Conservation (phyloP, 1,140 invertebrate genomes). For the Euwallacea similis region DNA sequence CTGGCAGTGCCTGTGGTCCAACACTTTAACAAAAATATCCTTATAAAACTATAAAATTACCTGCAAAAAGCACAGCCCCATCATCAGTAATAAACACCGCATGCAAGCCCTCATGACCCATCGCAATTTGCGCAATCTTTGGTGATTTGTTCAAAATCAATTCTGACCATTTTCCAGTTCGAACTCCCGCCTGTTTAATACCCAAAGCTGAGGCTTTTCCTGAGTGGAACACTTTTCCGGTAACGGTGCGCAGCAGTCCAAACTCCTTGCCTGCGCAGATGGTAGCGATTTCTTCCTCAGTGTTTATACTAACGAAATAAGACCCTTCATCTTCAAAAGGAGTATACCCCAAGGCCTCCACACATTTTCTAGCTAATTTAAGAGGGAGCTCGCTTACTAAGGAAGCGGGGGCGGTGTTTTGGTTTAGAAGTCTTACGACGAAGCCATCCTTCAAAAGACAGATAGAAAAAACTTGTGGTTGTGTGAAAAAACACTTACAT, state of each 20-base stretch:
- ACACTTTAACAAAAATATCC: conserved; percentile 1
- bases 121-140: conserved; percentile 75
- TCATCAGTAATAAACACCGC: conserved; percentile 86
- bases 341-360: conserved; percentile 74
- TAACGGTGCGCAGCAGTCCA: conserved; percentile 72
- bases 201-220: conserved; percentile 77
- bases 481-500: conserved; percentile 61
- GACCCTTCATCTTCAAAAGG: conserved; percentile 68
- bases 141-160: conserved; percentile 73
- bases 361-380: conserved; percentile 77
- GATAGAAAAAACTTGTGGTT: background rate
- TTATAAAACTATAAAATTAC: conserved; percentile 35
- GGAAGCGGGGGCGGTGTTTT: conserved; percentile 62
- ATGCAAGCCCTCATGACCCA: conserved; percentile 93
- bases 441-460: conserved; percentile 71
- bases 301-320: conserved; percentile 59
- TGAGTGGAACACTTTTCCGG: conserved; percentile 79
- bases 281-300: conserved; percentile 69
- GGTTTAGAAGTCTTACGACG: conserved; percentile 77
- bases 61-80: conserved; percentile 84
- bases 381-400: conserved; percentile 70
- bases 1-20: conserved; percentile 72
- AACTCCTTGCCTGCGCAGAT: conserved; percentile 83
- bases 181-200: conserved; percentile 64
- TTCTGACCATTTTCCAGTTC: conserved; percentile 73